Evolutionary conservation across 2,113 vertebrate genomes (phyloP).

Genomic region (Patagioenas fasciata): DNA sequence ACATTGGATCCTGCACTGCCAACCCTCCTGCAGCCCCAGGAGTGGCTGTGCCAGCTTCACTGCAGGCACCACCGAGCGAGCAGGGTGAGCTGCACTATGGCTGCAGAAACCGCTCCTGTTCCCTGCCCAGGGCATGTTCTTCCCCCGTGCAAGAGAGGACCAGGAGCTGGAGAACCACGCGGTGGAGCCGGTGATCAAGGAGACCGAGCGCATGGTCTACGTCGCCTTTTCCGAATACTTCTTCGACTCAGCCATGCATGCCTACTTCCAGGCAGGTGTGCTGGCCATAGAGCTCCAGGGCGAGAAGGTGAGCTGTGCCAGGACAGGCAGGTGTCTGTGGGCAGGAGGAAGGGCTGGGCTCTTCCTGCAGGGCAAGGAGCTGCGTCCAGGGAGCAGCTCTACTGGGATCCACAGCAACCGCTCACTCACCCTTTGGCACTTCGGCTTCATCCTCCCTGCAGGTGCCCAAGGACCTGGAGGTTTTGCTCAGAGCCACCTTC

Average conservation of each 20-base stretch:
- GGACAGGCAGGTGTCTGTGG: neutral
- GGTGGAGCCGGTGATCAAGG: conserved; percentile 80
- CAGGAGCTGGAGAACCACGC: conserved; percentile 79
- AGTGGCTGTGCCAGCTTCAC: neutral
- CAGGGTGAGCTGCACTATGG: rapidly evolving
- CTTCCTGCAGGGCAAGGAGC: neutral
- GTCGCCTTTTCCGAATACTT: conserved; percentile 92
- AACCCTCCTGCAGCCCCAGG: neutral
- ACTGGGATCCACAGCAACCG: rapidly evolving
- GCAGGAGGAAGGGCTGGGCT: neutral
- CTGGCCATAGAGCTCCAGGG: conserved; percentile 81
- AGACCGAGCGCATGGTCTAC: conserved; percentile 91
- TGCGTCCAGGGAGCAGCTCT: neutral
- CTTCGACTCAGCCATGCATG: conserved; percentile 90
- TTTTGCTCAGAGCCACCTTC: conserved; percentile 91
- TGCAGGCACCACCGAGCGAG: rapidly evolving
- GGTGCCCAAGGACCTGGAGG: conserved; percentile 90
- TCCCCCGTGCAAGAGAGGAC: conserved; percentile 69
- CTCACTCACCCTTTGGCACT: rapidly evolving
- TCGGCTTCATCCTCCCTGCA: conserved; percentile 32
- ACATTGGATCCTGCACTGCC: neutral
- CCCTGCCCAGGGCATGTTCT: conserved; percentile 88
- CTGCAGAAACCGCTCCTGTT: neutral
- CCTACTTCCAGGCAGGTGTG: conserved; percentile 84
- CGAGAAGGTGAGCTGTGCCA: conserved; percentile 74